A percentile compares a stretch with the other conserved stretches of the same genome.
Evolutionary conservation across 2,888 invertebrate species (phyloP).

Genomic region (Dichetophora obliterata): DNA sequence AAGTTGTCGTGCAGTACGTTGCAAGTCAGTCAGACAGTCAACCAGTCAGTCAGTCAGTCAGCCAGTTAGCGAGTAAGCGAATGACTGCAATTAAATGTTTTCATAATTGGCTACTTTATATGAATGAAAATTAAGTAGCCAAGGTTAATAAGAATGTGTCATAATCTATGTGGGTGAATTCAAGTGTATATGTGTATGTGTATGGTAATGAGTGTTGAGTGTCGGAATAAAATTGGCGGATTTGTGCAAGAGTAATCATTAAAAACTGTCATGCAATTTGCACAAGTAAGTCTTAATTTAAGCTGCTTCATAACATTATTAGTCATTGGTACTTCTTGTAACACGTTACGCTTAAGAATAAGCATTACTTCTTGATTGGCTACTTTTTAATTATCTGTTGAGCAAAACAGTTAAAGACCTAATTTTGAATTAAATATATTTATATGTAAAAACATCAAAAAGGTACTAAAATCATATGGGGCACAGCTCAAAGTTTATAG

Average conservation of each 20-base stretch:
- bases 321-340: not conserved
- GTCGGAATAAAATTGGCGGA: constrained; percentile 12
- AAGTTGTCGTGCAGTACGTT: not conserved
- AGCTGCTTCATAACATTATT: not conserved
- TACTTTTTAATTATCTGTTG: no score
- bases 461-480: no score
- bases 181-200: constrained; percentile 3
- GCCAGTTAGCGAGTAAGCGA: not conserved
- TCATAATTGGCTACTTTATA: constrained; percentile 34
- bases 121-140: constrained; percentile 14
- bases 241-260: not conserved
- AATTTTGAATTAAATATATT: no score
- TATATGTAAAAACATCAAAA: no score
- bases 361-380: no score
- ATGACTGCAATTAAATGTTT: constrained; percentile 18
- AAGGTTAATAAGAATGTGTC: constrained; percentile 3
- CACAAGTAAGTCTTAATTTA: not conserved
- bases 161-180: not conserved
- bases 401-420: no score
- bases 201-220: not conserved
- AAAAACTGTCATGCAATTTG: not conserved
- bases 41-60: constrained; percentile 18
- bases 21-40: constrained; percentile 26
- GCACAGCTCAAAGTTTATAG: no score
- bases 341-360: no score